Base-by-base conservation (phyloP, 2,888 invertebrate genomes). In the Meghimatium bilineatum region DNA sequence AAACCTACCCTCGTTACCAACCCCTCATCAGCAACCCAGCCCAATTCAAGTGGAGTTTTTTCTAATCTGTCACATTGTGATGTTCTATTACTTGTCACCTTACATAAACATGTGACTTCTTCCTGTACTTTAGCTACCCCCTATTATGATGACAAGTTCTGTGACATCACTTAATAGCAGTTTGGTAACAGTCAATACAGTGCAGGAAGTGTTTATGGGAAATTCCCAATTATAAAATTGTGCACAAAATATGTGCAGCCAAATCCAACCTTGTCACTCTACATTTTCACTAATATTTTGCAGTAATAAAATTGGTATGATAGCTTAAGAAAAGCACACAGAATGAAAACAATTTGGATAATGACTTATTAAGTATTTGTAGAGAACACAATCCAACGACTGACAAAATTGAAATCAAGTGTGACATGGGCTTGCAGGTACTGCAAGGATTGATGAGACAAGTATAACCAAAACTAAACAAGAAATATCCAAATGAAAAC, bases 21-120 rank as follows among this genome's bases (percentile, higher is more conserved):
- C 60, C 77, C 77, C 78, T 38, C 78, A 60, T 44, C 67, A n/a
- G 5, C 67, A 67, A 67, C 67, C 66, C 78, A 78, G 66, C 63
- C 74, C 74, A 74, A 52, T 29, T 20, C 52, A 49, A 56, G 49
- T 52, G 49, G 74, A 34, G 52, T 32, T 17, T 14, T 74, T 29
- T 32, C 23, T 14, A 23, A 10, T 17, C 14, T 72, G 8, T 44
- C 44, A 44, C 44, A 49, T 72, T n/a, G 12, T 29, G 26, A 38
- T 72, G n/a, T 72, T 44, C 29, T 66, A 32, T 26, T 63, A 32
- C 44, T 49, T 72, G n/a, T 44, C 72, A 44, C 72, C 12, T 44
- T 0, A n/a, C 6, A 56, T 34, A 56, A 75, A 60, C 75, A 44
- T 60, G 26, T 32, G 56, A 23, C 32, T 32, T 52, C 44, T 20